These are phyloP conservation scores for Mesorhabditis spiculigera DNA, from an alignment of 2,888 invertebrate genomes.

Conservation along the genomic window DNA sequence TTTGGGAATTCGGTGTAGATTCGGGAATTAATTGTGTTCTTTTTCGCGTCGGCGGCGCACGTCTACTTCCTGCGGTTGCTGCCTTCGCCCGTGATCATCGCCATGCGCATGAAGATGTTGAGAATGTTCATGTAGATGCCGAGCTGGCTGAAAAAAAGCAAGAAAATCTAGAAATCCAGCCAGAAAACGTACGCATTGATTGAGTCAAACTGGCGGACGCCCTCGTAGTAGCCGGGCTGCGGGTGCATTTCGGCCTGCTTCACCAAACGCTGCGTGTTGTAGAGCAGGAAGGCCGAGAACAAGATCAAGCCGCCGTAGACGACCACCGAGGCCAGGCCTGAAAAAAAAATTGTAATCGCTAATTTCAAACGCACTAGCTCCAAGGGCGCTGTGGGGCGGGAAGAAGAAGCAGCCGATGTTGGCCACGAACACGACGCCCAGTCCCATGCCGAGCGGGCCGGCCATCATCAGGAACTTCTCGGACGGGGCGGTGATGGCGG, in stretches of 20 bases:
- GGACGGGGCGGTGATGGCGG: constrained; percentile 92
- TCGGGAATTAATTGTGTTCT: too few species aligned
- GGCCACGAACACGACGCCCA: constrained; percentile 90
- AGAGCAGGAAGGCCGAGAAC: constrained; percentile 86
- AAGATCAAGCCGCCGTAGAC: constrained; percentile 90
- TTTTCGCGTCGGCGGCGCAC: not conserved
- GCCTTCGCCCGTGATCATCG: constrained; percentile 76
- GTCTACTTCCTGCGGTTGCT: constrained; percentile 33
- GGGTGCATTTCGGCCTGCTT: constrained; percentile 77
- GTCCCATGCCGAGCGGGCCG: constrained; percentile 89
- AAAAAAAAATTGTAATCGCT: not conserved
- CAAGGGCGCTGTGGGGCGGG: constrained; percentile 79
- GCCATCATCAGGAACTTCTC: constrained; percentile 93
- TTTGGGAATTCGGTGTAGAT: too few species aligned
- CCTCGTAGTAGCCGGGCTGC: constrained; percentile 45
- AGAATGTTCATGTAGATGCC: constrained; percentile 89
- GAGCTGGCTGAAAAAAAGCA: constrained; percentile 74
- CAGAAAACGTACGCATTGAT: constrained; percentile 81
- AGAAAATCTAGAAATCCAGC: not conserved
- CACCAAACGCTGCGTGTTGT: constrained; percentile 80
- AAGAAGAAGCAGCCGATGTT: constrained; percentile 79
- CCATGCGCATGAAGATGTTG: constrained; percentile 93
- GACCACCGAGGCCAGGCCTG: constrained; percentile 84
- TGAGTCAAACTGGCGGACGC: constrained; percentile 73
- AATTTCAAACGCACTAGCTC: constrained; percentile 42